Conservation (phyloP, 2,797 vertebrate genomes). For the Glyptemys insculpta region DNA sequence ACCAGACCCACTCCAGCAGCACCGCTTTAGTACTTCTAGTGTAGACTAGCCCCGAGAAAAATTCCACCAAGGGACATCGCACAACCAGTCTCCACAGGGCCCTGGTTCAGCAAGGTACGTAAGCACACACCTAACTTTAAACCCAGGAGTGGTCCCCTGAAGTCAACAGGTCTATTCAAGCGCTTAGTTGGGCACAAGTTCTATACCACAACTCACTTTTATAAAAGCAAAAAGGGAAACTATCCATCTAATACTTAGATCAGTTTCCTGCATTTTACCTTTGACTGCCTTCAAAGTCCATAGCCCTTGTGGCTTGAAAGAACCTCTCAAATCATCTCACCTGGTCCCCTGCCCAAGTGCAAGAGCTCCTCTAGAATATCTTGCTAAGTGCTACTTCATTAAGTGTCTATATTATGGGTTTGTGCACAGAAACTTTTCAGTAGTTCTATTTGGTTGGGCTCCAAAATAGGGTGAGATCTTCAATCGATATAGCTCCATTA, state of each 20-base stretch:
- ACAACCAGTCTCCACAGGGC: not conserved
- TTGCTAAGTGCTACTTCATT: not conserved
- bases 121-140: not conserved
- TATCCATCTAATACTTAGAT: not conserved
- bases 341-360: not conserved
- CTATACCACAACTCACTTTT: not conserved
- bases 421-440: not conserved
- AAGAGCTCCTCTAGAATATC: not conserved
- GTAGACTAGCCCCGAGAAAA: not conserved
- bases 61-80: not conserved
- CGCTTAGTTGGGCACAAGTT: not conserved
- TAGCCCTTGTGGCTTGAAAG: not conserved
- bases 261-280: not conserved
- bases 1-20: no score
- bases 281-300: not conserved
- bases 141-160: not conserved
- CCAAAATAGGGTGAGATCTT: not conserved
- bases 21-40: no score
- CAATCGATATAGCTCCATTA: not conserved
- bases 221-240: not conserved
- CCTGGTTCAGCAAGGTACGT: slow-evolving; percentile 18
- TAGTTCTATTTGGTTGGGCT: not conserved
- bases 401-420: not conserved
- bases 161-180: not conserved
- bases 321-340: not conserved